These are phyloP conservation scores for Brachionus koreanus DNA, from an alignment of 1,140 invertebrate genomes.

Conservation along the genomic window DNA sequence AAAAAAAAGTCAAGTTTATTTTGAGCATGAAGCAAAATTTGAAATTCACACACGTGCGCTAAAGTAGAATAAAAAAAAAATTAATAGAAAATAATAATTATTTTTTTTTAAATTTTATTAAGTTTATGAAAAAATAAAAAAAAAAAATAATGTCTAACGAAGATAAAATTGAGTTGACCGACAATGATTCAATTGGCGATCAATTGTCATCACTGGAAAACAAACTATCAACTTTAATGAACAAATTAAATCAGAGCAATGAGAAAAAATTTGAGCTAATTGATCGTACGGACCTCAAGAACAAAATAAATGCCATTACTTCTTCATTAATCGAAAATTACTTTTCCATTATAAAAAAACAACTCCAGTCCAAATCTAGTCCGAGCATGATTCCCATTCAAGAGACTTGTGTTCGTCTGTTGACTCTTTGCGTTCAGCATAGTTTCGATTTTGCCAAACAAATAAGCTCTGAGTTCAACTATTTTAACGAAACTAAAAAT, in stretches of 20 bases:
- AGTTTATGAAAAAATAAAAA: too few species aligned
- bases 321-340: neutral
- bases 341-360: neutral
- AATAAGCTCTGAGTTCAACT: conserved; percentile 29
- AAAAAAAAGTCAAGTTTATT: too few species aligned
- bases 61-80: too few species aligned
- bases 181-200: neutral
- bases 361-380: neutral
- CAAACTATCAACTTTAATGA: neutral
- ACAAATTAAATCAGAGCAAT: neutral
- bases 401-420: conserved; percentile 12
- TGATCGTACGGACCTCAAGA: conserved; percentile 28
- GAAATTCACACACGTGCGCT: too few species aligned
- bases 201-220: conserved; percentile 1
- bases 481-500: conserved; percentile 38
- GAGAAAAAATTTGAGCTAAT: conserved; percentile 1
- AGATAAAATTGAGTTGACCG: neutral
- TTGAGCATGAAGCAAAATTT: too few species aligned
- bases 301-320: neutral
- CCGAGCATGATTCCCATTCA: neutral
- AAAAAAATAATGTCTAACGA: neutral
- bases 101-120: too few species aligned
- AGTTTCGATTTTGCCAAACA: conserved; percentile 26
- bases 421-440: neutral
- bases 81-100: too few species aligned